Base-by-base conservation (phyloP, 2,113 vertebrate species). In the Peromyscus maniculatus region DNA sequence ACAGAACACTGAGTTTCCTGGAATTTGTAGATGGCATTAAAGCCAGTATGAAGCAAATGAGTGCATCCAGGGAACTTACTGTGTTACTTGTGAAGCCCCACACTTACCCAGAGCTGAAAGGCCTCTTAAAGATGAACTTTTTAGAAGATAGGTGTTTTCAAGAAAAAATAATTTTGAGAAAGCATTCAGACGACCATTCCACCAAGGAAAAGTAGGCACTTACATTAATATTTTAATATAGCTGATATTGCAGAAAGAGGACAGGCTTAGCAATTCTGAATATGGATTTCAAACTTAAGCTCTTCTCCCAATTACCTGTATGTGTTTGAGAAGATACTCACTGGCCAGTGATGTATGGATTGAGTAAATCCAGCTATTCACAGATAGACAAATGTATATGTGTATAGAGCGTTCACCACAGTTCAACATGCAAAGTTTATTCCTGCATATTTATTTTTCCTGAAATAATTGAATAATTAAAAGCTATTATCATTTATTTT, bases 111-210 rank as follows among this genome's bases (percentile, higher is more conserved):
- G 74, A 74, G 24, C 55, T 84, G 74, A 92, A 77, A 52, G 94
- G 31, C 59, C 28, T 95, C 26, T 74, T 78, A 67, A 4, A 62
- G 43, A 94, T 67, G 59, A 95, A 57, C 10, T 36, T 96, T 95
- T 88, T 66, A 92, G 62, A 89, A 96, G 96, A 86, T 91, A 52
- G 24, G 33, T 66, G 26, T 89, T 95, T 28, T 62, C 46, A 84
- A 96, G n/a, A 52, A 92, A 95, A 92, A 90, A 9, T 62, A 91
- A 91, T 92, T 94, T 93, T 59, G 88, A 87, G n/a, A 19, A 94
- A 80, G 57, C 80, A 93, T 92, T 92, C 69, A 94, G 78, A 55
- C 69, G 46, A 69, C 55, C 1, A 7, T 39, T 69, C 36, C 12
- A 97, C 62, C 36, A 72, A 92, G 46, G 67, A 92, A 86, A 49